phyloP scores from a whole-genome alignment of 53 echinoderm and acorn worm genomes.

The Apostichopus leukothele region DNA sequence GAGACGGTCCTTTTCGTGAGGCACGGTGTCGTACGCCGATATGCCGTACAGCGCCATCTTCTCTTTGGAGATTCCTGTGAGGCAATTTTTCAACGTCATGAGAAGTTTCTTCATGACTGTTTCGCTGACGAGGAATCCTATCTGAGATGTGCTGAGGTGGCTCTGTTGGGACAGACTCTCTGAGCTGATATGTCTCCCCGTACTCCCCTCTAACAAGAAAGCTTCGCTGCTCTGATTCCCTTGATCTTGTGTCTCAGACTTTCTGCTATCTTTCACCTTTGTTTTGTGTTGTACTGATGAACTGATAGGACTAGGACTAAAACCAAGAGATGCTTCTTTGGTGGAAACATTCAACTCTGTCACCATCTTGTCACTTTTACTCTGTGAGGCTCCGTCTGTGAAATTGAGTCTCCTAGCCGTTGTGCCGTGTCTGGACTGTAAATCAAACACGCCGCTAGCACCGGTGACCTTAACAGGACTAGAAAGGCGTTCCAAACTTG shows the following conservation, averaged over 20 bases:
- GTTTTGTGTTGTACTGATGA: background rate
- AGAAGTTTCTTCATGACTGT: slow-evolving; percentile 62
- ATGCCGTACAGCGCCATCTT: slow-evolving; percentile 55
- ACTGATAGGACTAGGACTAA: too few species aligned
- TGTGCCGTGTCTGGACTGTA: background rate
- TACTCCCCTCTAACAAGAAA: background rate
- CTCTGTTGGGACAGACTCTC: slow-evolving; percentile 37
- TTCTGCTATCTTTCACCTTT: background rate
- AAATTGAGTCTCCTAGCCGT: slow-evolving; percentile 8
- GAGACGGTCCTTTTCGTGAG: slow-evolving; percentile 47
- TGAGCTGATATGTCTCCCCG: slow-evolving; percentile 18
- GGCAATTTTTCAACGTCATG: slow-evolving; percentile 73
- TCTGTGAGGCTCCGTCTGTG: background rate
- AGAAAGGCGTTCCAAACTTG: slow-evolving; percentile 71
- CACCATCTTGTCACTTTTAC: background rate
- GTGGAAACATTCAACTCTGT: background rate
- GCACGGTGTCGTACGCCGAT: slow-evolving; percentile 26
- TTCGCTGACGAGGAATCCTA: slow-evolving; percentile 70
- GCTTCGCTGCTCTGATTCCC: background rate
- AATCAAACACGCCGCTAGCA: background rate
- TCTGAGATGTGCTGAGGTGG: slow-evolving; percentile 42
- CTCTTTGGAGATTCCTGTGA: slow-evolving; percentile 60
- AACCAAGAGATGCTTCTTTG: background rate
- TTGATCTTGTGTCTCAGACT: background rate
- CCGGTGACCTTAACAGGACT: slow-evolving; percentile 49